Evolutionary conservation across 2,113 vertebrate species (phyloP).

Genomic region (Damaliscus lunatus): DNA sequence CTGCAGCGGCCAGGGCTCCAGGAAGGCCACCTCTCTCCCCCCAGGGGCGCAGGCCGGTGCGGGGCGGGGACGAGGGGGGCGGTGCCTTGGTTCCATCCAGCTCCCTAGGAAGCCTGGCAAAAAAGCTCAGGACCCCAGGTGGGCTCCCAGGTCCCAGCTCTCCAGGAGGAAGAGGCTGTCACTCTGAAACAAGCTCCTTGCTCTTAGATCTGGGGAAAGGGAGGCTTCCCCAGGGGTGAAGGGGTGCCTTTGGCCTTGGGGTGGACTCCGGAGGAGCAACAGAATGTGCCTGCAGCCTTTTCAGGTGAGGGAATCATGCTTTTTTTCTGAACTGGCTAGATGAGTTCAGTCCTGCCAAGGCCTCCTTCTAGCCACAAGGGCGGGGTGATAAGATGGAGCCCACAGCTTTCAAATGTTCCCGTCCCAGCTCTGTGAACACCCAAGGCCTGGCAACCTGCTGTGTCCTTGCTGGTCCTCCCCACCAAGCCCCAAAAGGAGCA

Average conservation of each 20-base stretch:
- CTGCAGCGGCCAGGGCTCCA: neutral
- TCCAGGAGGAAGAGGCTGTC: neutral
- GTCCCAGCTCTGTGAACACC: neutral
- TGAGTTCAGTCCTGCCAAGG: neutral
- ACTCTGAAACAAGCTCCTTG: neutral
- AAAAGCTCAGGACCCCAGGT: neutral
- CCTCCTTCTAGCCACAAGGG: neutral
- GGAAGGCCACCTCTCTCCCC: neutral
- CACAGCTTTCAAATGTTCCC: neutral
- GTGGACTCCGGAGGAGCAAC: neutral
- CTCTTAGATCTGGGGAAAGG: neutral
- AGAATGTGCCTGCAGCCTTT: neutral
- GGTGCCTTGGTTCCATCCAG: neutral
- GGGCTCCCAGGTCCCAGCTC: neutral
- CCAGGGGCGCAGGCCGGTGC: fast-evolving
- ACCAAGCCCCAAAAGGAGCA: neutral
- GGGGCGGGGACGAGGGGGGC: neutral
- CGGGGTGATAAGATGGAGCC: neutral
- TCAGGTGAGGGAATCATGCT: neutral
- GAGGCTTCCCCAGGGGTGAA: neutral
- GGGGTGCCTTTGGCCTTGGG: neutral
- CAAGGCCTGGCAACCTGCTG: neutral
- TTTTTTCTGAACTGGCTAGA: neutral
- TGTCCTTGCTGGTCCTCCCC: neutral
- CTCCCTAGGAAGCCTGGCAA: neutral